These are phyloP conservation scores for Temnothorax longispinosus DNA, from an alignment of 1,140 invertebrate genomes.

Conservation along the genomic window DNA sequence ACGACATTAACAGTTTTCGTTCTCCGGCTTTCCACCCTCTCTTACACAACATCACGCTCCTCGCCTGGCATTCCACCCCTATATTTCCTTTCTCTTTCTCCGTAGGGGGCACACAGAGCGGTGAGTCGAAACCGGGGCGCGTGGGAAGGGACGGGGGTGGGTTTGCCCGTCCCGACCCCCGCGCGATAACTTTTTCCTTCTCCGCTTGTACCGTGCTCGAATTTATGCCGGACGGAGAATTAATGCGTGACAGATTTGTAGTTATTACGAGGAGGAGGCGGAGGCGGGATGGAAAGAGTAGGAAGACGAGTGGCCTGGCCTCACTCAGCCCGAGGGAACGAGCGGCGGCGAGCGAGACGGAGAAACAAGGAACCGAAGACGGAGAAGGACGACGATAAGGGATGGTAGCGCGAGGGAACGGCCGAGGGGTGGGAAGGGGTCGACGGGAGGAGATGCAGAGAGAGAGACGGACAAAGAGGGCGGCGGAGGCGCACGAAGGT, in stretches of 20 bases:
- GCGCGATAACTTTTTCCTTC: constrained; percentile 81
- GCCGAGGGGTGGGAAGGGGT: constrained; percentile 55
- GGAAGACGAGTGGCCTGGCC: constrained; percentile 81
- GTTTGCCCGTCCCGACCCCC: constrained; percentile 58
- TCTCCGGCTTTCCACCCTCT: constrained; percentile 47
- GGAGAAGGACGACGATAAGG: constrained; percentile 45
- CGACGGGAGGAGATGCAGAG: constrained; percentile 64
- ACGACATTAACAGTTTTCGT: constrained; percentile 65
- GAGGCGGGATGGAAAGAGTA: constrained; percentile 75
- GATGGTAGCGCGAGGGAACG: constrained; percentile 48
- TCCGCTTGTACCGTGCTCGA: constrained; percentile 80
- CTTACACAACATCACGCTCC: constrained; percentile 46
- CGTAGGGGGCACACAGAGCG: constrained; percentile 45
- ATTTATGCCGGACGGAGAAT: constrained; percentile 85
- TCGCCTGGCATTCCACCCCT: constrained; percentile 13
- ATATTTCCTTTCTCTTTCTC: constrained; percentile 36
- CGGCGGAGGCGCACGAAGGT: constrained; percentile 73
- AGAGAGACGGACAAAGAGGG: constrained; percentile 64
- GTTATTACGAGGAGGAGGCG: constrained; percentile 82
- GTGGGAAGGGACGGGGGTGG: constrained; percentile 56
- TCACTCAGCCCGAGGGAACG: constrained; percentile 69
- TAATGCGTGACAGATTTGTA: constrained; percentile 86
- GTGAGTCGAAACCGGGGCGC: constrained; percentile 56
- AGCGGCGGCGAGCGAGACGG: constrained; percentile 49
- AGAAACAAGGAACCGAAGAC: constrained; percentile 20